Evolutionary conservation across 2,797 vertebrate genomes (phyloP).

Genomic region (Scarus forsteni): DNA sequence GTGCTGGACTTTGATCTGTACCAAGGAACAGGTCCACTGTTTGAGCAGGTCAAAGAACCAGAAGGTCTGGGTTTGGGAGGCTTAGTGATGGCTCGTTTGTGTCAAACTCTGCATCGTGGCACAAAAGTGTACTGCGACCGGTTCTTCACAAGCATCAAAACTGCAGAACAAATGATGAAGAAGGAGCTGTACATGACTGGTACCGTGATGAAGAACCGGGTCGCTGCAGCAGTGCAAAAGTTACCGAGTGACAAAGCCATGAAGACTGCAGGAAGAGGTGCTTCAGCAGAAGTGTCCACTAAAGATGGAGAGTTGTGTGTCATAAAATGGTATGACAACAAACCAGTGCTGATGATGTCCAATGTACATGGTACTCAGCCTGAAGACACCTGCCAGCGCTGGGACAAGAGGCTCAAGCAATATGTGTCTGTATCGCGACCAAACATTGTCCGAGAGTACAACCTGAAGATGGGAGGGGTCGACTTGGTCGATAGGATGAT

Average conservation of each 20-base stretch:
- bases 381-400: constrained; percentile 34
- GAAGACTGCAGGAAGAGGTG: not conserved
- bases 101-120: constrained; percentile 4
- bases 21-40: constrained; percentile 6
- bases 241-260: not conserved
- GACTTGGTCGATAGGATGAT: constrained; percentile 20
- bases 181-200: constrained; percentile 20
- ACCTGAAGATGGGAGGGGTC: constrained; percentile 28
- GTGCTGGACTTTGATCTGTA: constrained; percentile 16
- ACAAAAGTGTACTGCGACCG: constrained; percentile 17
- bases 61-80: constrained; percentile 1
- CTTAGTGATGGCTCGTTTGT: constrained; percentile 5
- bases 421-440: constrained; percentile 21
- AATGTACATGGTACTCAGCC: constrained; percentile 34
- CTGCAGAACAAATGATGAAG: not conserved
- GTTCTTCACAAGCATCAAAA: not conserved
- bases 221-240: not conserved
- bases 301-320: not conserved
- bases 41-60: not conserved
- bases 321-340: constrained; percentile 22
- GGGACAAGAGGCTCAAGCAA: constrained; percentile 19
- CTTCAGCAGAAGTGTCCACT: constrained; percentile 1
- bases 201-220: not conserved
- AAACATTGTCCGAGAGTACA: constrained; percentile 36
- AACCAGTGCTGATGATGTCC: constrained; percentile 26